Evolutionary conservation across 2,113 vertebrate species (phyloP).

Genomic region (Ginglymostoma cirratum): DNA sequence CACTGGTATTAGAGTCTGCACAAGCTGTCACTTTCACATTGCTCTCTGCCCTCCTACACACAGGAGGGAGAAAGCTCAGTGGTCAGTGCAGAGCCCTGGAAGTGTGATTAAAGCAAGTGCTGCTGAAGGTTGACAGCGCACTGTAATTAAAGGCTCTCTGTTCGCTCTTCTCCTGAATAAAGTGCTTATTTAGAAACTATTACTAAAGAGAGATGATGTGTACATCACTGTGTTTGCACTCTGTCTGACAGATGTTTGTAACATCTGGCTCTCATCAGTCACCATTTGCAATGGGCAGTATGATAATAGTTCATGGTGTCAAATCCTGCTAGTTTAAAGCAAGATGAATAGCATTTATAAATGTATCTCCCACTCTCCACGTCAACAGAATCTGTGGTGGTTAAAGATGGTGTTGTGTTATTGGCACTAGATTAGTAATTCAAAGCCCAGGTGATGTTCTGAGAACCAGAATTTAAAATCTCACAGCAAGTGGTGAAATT

Average conservation of each 20-base stretch:
- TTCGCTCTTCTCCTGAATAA: neutral
- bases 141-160: neutral
- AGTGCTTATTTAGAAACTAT: neutral
- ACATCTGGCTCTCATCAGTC: neutral
- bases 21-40: neutral
- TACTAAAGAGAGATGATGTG: neutral
- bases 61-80: neutral
- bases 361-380: neutral
- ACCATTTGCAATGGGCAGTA: neutral
- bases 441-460: too few relatives aligned
- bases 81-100: neutral
- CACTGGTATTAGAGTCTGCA: too few relatives aligned
- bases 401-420: neutral
- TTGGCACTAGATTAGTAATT: too few relatives aligned
- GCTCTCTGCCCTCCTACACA: neutral
- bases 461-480: too few relatives aligned
- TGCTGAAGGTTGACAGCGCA: neutral
- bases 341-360: neutral
- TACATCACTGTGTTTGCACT: neutral
- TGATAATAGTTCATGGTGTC: neutral
- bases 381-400: too few relatives aligned
- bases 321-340: neutral
- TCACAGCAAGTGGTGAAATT: too few relatives aligned
- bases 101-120: neutral
- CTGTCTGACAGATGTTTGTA: neutral